Base-by-base conservation (phyloP, 2,888 invertebrate genomes). In the Hanleya hanleyi region DNA sequence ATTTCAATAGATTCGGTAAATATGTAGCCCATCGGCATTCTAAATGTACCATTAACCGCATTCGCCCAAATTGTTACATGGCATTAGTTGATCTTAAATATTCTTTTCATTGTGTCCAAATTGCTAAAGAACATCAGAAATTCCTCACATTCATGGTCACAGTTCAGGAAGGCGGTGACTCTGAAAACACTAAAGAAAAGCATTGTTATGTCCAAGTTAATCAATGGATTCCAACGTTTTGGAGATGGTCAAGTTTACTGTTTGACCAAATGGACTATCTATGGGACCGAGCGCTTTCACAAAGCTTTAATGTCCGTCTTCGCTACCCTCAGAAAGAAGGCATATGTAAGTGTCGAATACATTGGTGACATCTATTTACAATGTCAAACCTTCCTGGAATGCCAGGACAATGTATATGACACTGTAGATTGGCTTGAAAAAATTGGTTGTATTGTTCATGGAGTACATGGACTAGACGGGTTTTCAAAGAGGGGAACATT, bases 231-330 rank as follows among this genome's bases (percentile, higher is more conserved):
- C n/a, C n/a, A n/a, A n/a, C n/a, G n/a, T n/a, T 36, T 7, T 69
- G 57, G 57, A 61, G 61, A 18, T 18, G 61, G 29, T 9, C 4
- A 12, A 7, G 32, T 7, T 69, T 33, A 35, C 57, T 61, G 37
- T 69, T 69, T 37, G 33, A 18, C 61, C 61, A 18, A 51, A 57
- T n/a, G 69, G 69, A n/a, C 32, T 69, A n/a, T n/a, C 57, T n/a
- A 15, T 38, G 22, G 61, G n/a, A 7, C 69, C 69, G 6, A 29
- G 57, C 15, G 33, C 61, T 29, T 69, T 69, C 29, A 69, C 69
- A 7, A 69, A 69, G 32, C 61, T 69, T n/a, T 69, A 7, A 69
- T 61, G 37, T 61, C 69, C 7, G 69, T 57, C 3, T 36, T 61
- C 18, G 69, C 61, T 33, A 33, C 57, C 6, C 22, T 69, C 15